Percentiles rank a stretch among this genome's conserved stretches.
Evolutionary conservation across 2,888 invertebrate genomes (phyloP).

Genomic region (Campopleginae sp.): DNA sequence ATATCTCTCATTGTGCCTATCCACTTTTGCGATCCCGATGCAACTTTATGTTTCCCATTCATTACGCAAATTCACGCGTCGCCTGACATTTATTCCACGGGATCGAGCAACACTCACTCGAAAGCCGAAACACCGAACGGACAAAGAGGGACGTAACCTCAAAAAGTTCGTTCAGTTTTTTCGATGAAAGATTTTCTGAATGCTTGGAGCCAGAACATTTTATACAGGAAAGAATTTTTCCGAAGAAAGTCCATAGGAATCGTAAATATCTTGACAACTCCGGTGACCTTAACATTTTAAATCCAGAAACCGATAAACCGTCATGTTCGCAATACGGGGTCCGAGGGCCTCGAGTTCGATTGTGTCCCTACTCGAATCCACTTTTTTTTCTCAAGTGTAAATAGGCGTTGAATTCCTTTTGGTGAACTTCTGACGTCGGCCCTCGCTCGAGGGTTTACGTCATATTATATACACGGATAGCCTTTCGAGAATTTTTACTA

Average conservation of each 20-base stretch:
- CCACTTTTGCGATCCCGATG: not conserved
- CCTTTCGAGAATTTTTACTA: conserved; percentile 58
- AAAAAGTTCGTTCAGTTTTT: not conserved
- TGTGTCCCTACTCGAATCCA: not conserved
- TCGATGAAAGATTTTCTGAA: not conserved
- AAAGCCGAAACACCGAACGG: not conserved
- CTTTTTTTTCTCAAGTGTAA: conserved; percentile 8
- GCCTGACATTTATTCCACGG: not conserved
- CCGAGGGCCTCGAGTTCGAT: not conserved
- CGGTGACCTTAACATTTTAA: not conserved
- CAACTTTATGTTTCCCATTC: conserved; percentile 4
- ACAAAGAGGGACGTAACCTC: conserved; percentile 8
- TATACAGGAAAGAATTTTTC: not conserved
- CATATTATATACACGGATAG: conserved; percentile 45
- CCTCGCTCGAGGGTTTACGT: conserved; percentile 62
- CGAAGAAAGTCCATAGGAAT: not conserved
- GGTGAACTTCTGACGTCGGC: conserved; percentile 47
- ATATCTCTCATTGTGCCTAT: conserved; percentile 25
- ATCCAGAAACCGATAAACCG: not conserved
- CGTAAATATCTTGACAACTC: not conserved
- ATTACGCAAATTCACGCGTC: conserved; percentile 4
- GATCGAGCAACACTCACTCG: not conserved
- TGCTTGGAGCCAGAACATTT: not conserved
- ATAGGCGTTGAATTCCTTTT: conserved; percentile 23
- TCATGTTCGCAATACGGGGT: not conserved